These are phyloP conservation scores for Scaptomyza tumidula DNA, from an alignment of 2,888 invertebrate species.

Conservation along the genomic window DNA sequence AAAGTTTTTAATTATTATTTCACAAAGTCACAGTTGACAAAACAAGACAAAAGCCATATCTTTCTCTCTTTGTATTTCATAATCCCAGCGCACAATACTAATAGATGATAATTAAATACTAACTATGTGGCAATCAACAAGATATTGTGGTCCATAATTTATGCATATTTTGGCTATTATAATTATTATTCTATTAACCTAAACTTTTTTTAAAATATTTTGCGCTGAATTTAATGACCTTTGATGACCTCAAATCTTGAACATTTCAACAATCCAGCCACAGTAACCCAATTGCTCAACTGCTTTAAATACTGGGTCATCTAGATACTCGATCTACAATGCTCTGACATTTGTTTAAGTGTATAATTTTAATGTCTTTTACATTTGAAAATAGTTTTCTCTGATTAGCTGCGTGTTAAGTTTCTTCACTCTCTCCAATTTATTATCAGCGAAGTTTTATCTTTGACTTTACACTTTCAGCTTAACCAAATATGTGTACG, in stretches of 20 bases:
- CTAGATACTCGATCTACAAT: background rate
- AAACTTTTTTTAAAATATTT: background rate
- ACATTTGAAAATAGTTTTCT: conserved; percentile 15
- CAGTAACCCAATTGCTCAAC: background rate
- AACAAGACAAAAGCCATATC: background rate
- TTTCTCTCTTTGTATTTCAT: background rate
- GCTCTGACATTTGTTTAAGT: background rate
- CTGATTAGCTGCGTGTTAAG: conserved; percentile 6
- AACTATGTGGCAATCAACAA: background rate
- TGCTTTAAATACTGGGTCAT: background rate
- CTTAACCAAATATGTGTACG: conserved; percentile 9
- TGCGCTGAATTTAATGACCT: background rate
- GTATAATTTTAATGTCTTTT: background rate
- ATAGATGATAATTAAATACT: conserved; percentile 7
- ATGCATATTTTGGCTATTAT: conserved; percentile 1
- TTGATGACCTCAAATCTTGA: background rate
- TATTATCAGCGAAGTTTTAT: conserved; percentile 9
- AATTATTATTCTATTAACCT: conserved; percentile 2
- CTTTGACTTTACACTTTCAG: conserved; percentile 16
- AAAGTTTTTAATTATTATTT: background rate
- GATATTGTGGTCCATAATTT: conserved; percentile 1
- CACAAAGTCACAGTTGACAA: background rate
- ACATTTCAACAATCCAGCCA: background rate
- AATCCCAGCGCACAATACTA: background rate
- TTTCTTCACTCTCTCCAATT: conserved; percentile 12